phyloP scores from a whole-genome alignment of 1,140 invertebrate genomes.

The Oscheius sp. region DNA sequence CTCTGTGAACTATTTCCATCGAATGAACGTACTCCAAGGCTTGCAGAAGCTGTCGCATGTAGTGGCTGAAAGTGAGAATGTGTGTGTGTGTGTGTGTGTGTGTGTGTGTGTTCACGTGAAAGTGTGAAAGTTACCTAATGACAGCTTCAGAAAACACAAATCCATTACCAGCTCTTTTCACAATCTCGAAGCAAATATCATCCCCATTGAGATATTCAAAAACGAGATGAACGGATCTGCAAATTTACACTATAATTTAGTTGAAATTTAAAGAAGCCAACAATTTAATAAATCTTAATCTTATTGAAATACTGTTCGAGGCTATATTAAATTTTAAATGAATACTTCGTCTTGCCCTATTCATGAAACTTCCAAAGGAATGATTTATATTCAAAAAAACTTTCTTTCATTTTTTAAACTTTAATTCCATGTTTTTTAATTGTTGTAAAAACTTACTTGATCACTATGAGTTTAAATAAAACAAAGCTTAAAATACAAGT shows the following conservation, averaged over 20 bases:
- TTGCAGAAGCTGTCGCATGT: constrained; percentile 53
- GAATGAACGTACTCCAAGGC: constrained; percentile 58
- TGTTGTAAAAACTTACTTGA: not conserved
- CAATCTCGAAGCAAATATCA: constrained; percentile 96
- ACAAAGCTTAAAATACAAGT: too few relatives aligned
- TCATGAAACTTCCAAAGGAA: too few relatives aligned
- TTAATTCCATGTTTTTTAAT: too few relatives aligned
- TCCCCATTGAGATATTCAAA: constrained; percentile 70
- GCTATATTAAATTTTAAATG: too few relatives aligned
- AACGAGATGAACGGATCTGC: constrained; percentile 83
- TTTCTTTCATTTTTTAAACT: too few relatives aligned
- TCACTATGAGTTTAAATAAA: not conserved
- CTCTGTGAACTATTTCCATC: constrained; percentile 52
- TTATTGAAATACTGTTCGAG: too few relatives aligned
- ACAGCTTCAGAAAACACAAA: constrained; percentile 99
- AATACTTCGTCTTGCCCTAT: too few relatives aligned
- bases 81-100: not conserved
- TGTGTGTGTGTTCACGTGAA: not conserved
- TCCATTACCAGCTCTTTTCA: constrained; percentile 84
- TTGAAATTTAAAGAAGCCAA: not conserved
- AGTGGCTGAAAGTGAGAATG: constrained; percentile 51
- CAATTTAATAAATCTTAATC: not conserved
- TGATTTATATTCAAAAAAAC: too few relatives aligned
- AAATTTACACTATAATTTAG: not conserved
- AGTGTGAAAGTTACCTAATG: constrained; percentile 74